A percentile compares a stretch with the other conserved stretches of the same genome.
Conservation (phyloP, 2,888 invertebrate species). For the Oscheius sp. region DNA sequence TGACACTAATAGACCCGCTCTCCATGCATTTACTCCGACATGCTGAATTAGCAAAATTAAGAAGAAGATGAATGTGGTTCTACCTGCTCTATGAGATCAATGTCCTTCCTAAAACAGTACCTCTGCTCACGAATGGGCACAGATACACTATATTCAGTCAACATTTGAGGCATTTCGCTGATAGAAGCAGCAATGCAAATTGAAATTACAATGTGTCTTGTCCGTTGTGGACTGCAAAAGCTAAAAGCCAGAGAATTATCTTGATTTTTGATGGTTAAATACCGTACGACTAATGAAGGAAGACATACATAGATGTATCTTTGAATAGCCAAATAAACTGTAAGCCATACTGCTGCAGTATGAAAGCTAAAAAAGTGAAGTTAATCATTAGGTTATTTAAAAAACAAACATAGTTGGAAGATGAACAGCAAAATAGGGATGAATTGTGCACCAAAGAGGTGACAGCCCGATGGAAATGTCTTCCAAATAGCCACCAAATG, state of each 20-base stretch:
- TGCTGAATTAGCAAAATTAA: conserved; percentile 43
- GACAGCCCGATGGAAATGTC: conserved; percentile 31
- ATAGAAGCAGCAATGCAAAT: conserved; percentile 28
- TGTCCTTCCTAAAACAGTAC: conserved; percentile 27
- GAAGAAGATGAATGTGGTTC: background rate
- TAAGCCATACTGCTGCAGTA: conserved; percentile 91
- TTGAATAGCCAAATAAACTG: conserved; percentile 86
- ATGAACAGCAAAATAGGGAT: conserved; percentile 73
- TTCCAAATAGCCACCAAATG: conserved; percentile 32
- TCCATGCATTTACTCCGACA: conserved; percentile 78
- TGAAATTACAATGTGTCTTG: conserved; percentile 18
- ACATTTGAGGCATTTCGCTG: conserved; percentile 28
- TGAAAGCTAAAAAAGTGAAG: conserved; percentile 76
- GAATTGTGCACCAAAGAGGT: conserved; percentile 66
- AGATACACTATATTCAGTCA: conserved; percentile 30
- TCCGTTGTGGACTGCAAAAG: conserved; percentile 28
- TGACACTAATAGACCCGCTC: conserved; percentile 78
- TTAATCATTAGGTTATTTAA: background rate
- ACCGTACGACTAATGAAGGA: conserved; percentile 82
- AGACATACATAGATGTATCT: conserved; percentile 90
- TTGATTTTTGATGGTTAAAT: background rate
- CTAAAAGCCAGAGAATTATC: too few relatives aligned
- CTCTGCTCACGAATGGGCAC: background rate
- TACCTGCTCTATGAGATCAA: conserved; percentile 29
- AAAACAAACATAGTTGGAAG: conserved; percentile 78